phyloP scores from a whole-genome alignment of 2,113 vertebrate genomes.

The Alouatta palliata region DNA sequence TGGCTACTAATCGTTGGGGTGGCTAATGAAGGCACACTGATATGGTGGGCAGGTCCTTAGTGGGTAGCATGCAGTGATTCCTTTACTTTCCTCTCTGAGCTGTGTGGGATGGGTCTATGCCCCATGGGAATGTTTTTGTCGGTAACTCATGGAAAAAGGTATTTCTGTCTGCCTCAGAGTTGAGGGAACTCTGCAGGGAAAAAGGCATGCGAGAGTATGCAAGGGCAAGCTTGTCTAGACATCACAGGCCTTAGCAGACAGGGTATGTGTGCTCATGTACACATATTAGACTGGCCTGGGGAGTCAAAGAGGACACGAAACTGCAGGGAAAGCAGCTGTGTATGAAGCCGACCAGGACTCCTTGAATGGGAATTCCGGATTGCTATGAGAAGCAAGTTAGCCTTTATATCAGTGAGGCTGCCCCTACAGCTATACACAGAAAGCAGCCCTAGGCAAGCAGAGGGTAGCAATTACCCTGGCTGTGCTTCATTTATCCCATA shows the following conservation, averaged over 20 bases:
- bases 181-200: not conserved
- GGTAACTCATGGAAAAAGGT: not conserved
- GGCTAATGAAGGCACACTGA: constrained; percentile 8
- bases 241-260: not conserved
- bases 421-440: not conserved
- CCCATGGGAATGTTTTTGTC: not conserved
- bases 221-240: not conserved
- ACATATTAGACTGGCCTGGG: not conserved
- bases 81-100: constrained; percentile 37
- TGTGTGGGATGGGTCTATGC: not conserved
- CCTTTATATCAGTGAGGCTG: not conserved
- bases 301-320: not conserved
- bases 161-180: not conserved
- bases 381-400: not conserved
- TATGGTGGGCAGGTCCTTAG: not conserved
- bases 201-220: not conserved
- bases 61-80: not conserved
- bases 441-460: not conserved
- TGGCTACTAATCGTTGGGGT: not conserved
- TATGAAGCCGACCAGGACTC: not conserved
- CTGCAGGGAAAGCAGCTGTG: constrained; percentile 1
- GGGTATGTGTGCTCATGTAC: not conserved
- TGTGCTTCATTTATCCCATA: not conserved
- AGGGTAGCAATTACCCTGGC: not conserved
- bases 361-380: not conserved